Percentiles rank a stretch among this genome's conserved stretches.
These are phyloP conservation scores for Piliocolobus tephrosceles DNA, from an alignment of 2,113 vertebrate genomes.

Conservation along the genomic window DNA sequence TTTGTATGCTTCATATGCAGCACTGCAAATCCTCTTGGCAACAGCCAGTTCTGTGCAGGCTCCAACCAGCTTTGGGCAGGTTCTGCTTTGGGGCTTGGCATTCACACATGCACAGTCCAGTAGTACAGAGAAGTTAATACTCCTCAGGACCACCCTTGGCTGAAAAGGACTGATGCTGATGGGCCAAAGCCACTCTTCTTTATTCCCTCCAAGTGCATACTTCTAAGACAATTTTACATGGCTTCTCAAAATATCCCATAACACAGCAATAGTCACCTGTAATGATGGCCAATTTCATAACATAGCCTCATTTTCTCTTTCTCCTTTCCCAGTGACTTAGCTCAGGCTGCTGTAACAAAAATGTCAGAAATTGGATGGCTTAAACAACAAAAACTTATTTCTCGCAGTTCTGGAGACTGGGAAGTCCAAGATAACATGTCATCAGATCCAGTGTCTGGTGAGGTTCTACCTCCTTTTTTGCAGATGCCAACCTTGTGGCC, in stretches of 20 bases:
- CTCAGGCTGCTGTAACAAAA: neutral
- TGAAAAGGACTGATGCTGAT: neutral
- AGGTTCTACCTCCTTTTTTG: neutral
- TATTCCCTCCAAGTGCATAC: neutral
- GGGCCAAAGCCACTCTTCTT: neutral
- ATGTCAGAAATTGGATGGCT: neutral
- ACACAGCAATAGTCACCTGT: neutral
- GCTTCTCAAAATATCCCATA: neutral
- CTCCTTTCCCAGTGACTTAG: neutral
- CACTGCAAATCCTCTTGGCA: neutral
- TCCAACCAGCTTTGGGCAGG: fast-evolving
- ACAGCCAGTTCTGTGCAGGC: neutral
- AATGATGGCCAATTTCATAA: neutral
- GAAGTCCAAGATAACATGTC: neutral
- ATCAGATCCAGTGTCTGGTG: neutral
- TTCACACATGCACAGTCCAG: neutral
- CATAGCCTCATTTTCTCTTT: neutral
- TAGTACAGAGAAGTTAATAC: neutral
- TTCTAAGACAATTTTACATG: neutral
- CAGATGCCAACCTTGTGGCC: neutral
- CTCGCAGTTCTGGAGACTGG: neutral
- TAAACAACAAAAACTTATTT: neutral
- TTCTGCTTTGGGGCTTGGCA: neutral
- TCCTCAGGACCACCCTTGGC: neutral
- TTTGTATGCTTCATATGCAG: neutral